Evolutionary conservation across 2,888 invertebrate species (phyloP).

Genomic region (Conus canariensis): DNA sequence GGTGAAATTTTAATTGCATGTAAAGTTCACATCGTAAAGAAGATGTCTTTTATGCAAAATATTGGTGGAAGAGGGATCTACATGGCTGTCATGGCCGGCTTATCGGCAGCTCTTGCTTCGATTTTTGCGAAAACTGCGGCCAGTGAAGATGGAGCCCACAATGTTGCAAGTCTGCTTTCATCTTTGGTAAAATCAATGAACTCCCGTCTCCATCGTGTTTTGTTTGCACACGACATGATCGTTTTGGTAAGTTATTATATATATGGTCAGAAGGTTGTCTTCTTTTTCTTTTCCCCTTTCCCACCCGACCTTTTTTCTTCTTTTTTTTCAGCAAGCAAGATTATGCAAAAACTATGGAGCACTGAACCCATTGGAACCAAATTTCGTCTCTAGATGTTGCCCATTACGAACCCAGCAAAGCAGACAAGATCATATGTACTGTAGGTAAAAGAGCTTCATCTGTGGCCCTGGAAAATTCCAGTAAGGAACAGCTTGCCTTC

Average conservation of each 20-base stretch:
- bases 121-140: conserved; percentile 79
- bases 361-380: too few species aligned
- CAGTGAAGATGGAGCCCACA: conserved; percentile 53
- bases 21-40: neutral
- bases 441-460: too few species aligned
- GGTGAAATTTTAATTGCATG: too few species aligned
- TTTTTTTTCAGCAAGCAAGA: too few species aligned
- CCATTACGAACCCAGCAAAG: too few species aligned
- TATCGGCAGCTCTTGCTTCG: conserved; percentile 78
- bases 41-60: neutral
- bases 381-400: too few species aligned
- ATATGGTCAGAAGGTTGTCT: neutral
- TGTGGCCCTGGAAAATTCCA: too few species aligned
- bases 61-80: neutral
- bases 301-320: too few species aligned
- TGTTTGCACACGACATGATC: conserved; percentile 26
- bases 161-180: conserved; percentile 4
- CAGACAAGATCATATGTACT: too few species aligned
- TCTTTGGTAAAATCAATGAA: neutral
- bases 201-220: neutral
- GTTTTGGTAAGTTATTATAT: conserved; percentile 1
- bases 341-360: too few species aligned
- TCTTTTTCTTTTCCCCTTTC: neutral
- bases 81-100: conserved; percentile 76
- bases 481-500: too few species aligned